Evolutionary conservation across 1,140 invertebrate genomes (phyloP).

Genomic region (Arctopsyche grandis): DNA sequence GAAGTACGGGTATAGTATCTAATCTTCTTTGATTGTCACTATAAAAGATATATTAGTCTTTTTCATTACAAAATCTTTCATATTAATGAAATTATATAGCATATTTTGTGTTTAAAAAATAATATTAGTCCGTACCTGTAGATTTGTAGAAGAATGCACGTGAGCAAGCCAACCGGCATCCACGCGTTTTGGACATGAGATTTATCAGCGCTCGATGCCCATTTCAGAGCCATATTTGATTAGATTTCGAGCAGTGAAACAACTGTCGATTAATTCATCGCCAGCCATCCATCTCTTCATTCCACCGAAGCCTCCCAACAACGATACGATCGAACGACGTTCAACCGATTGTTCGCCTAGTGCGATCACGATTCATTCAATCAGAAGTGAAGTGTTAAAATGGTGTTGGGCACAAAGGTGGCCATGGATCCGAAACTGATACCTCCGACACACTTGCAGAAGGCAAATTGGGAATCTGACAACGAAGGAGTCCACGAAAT

Average conservation of each 20-base stretch:
- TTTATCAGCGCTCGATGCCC: slow-evolving; percentile 23
- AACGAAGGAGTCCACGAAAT: slow-evolving; percentile 61
- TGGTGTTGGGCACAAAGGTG: slow-evolving; percentile 9
- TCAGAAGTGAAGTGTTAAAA: not conserved
- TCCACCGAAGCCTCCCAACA: not conserved
- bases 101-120: no score
- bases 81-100: no score
- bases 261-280: slow-evolving; percentile 18
- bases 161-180: slow-evolving; percentile 1
- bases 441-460: slow-evolving; percentile 47
- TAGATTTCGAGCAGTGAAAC: slow-evolving; percentile 1
- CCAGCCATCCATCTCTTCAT: not conserved
- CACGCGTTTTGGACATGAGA: slow-evolving; percentile 15
- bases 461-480: slow-evolving; percentile 58
- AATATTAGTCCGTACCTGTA: not conserved
- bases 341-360: not conserved
- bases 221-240: slow-evolving; percentile 29
- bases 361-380: not conserved
- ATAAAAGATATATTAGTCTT: no score
- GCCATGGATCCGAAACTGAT: slow-evolving; percentile 33
- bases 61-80: no score
- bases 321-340: not conserved
- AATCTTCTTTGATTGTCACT: no score
- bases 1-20: no score
- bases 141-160: slow-evolving; percentile 12